Base-by-base conservation (phyloP, 2,113 vertebrate species). In the Myanophis thanlyinensis region DNA sequence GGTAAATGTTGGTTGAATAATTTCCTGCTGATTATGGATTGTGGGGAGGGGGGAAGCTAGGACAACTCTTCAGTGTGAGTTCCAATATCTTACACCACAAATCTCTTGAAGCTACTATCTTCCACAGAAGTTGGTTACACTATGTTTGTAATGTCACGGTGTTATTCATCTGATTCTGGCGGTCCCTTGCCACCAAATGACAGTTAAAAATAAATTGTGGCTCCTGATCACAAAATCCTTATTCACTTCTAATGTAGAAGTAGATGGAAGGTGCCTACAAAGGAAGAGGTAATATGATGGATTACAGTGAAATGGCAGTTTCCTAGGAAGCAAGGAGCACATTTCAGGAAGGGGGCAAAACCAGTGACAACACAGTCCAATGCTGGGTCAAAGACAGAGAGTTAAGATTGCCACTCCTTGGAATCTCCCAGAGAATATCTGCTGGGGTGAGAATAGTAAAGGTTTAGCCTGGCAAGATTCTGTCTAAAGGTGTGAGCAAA, bases 31-130 rank as follows among this genome's bases (percentile, higher is more conserved):
- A 73, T 35, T 73, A 35, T 20, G n/a, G 67, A 35, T 1, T 1
- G 67, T 1, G n/a, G 5, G 13, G 0, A 0, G 10, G 9, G 0
- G 0, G 5, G 4, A 35, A 5, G 62, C n/a, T 40, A 15, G 15
- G 67, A n/a, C n/a, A 73, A 35, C n/a, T 40, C 15, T 73, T 73
- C n/a, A 40, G n/a, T 73, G 67, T 40, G 30, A 67, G n/a, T 73
- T 73, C 18, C 15, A 20, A 35, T 35, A 73, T 73, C 15, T 15
- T 35, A 73, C 35, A 35, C 62, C n/a, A 6, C 13, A 35, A 73
- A 35, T 73, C n/a, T 73, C 13, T 73, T 35, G 62, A 73, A 73
- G n/a, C 62, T 73, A 35, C n/a, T 73, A 35, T 18, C 62, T 13
- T 35, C 62, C 13, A 6, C n/a, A 73, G n/a, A 73, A 73, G 5